Percentiles rank a stretch among this genome's conserved stretches.
These are phyloP conservation scores for Procambarus virginalis DNA, from an alignment of 1,140 invertebrate species.

Conservation along the genomic window DNA sequence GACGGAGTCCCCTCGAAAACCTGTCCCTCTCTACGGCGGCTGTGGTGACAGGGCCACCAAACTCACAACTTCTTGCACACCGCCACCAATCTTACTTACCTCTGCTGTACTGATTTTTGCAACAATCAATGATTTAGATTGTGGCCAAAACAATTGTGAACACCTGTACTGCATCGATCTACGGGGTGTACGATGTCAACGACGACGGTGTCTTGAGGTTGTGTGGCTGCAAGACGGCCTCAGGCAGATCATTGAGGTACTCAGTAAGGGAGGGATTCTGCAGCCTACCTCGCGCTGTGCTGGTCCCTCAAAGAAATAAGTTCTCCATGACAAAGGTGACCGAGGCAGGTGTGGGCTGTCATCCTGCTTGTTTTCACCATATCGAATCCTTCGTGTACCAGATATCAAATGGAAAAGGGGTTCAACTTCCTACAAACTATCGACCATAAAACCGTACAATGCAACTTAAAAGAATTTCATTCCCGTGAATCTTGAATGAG, in stretches of 20 bases:
- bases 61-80: constrained; percentile 63
- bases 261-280: constrained; percentile 57
- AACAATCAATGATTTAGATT: constrained; percentile 68
- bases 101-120: constrained; percentile 69
- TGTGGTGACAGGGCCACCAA: constrained; percentile 62
- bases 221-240: constrained; percentile 61
- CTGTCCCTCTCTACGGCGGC: constrained; percentile 64
- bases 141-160: constrained; percentile 62
- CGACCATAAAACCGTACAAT: constrained; percentile 66
- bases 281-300: constrained; percentile 55
- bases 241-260: constrained; percentile 52
- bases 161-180: constrained; percentile 62
- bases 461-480: constrained; percentile 68
- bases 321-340: constrained; percentile 70
- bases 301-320: constrained; percentile 62
- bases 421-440: constrained; percentile 67
- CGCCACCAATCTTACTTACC: constrained; percentile 48
- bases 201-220: constrained; percentile 66
- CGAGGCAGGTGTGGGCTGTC: constrained; percentile 67
- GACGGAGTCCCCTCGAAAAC: constrained; percentile 45
- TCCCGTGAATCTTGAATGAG: constrained; percentile 69
- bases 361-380: constrained; percentile 65
- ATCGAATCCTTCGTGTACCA: constrained; percentile 66
- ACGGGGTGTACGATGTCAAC: constrained; percentile 66
- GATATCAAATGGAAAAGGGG: constrained; percentile 69